Evolutionary conservation across 2,888 invertebrate species (phyloP), one percentile per base, ranked within the genome.

Genomic region (Mythimna impura): DNA sequence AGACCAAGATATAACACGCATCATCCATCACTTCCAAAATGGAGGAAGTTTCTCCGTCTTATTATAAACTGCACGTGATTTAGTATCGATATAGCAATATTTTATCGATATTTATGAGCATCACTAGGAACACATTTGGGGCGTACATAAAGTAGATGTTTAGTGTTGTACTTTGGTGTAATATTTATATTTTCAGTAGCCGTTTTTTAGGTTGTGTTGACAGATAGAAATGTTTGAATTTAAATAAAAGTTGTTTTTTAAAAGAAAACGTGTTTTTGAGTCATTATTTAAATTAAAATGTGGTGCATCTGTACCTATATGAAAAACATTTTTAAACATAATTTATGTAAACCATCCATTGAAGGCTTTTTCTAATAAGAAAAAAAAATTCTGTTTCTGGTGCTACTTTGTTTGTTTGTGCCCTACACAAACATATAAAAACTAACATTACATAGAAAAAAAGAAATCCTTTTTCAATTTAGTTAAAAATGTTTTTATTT

Each of bases 41-140:
- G 65, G 78, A 77, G 82, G 87, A 82, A 77, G 81, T 85, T 80
- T 72, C 84, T 66, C 55, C 75, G 68, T 77, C 78, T 64, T 82
- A 76, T 82, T 87, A 85, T 86, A 87, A 87, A 85, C 84, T 82
- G 54, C 73, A 77, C 69, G 70, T 86, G 82, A 87, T 87, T 87
- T 85, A 86, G 73, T 82, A 80, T 78, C 85, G 81, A 85, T 85
- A 85, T 80, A 82, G 80, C 71, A 76, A 87, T 87, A 87, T 85
- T 85, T 87, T 86, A 86, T 87, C 80, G 86, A 83, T 87, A 81
- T 87, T 86, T 87, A 87, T 86, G 80, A 76, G 66, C 88, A 85
- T 82, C 86, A 85, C 81, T 84, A 82, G 70, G 50, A 84, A 86
- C 76, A 77, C 68, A 87, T 84, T 86, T 82, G 70, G 83, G 82